Base-by-base conservation (phyloP, 1,140 invertebrate genomes). In the Steinernema khuongi region DNA sequence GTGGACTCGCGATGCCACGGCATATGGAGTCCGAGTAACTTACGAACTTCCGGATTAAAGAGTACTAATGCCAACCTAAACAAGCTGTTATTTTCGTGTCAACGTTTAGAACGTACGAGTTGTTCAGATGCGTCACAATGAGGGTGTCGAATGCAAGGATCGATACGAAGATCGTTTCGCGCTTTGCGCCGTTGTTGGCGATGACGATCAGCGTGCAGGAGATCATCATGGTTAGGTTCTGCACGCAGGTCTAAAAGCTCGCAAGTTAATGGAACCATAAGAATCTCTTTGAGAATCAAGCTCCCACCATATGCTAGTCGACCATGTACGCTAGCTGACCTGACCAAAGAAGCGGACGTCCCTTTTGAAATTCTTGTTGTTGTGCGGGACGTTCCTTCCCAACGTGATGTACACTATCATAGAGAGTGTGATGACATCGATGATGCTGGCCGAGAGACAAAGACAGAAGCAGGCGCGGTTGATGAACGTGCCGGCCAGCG, bases 41-140 rank as follows among this genome's bases (percentile, higher is more conserved):
- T 60, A 22, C 50, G 50, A 60, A 60, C 50, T 26, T 60, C 50
- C 22, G 50, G 50, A 60, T 60, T 60, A 22, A 60, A 60, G 50
- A 60, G 22, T 14, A 60, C 26, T 22, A 60, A 60, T 22, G 50
- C 50, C 4, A 60, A 22, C 50, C 50, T 60, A 26, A 60, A 22
- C 50, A 41, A 41, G 22, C 26, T 60, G 4, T 7, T 60, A 60
- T 60, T 22, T 4, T 7, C 14, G 19, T 60, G 36, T 41, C 7
- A 41, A 41, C n/a, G n/a, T n/a, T n/a, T 41, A 41, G n/a, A 41
- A 41, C 36, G n/a, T 7, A 41, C 36, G 36, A 7, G n/a, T 41
- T 41, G 7, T 7, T 41, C 7, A 41, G 7, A 41, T n/a, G 7
- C 7, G 36, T 41, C 36, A 41, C 7, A 41, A 41, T 41, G 36